Base-by-base conservation (phyloP, 2,888 invertebrate genomes). In the Chrysodeixis includens region DNA sequence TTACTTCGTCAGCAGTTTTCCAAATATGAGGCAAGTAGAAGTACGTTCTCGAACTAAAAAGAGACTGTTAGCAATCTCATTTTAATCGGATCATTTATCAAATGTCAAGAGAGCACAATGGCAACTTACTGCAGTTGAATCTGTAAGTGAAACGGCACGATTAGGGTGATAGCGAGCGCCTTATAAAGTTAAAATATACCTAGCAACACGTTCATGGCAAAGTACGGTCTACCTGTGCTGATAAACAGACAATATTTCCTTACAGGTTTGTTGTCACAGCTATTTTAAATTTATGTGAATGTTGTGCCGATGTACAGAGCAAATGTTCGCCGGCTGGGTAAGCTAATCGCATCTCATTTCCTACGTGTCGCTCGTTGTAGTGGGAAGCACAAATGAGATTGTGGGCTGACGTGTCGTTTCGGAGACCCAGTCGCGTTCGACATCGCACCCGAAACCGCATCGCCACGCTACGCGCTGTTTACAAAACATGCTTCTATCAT, bases 341-440 rank as follows among this genome's bases (percentile, higher is more conserved):
- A 88, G 89, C 88, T 92, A 92, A 91, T 92, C 89, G 88, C 86
- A 88, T 88, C 91, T 91, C 88, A 92, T 92, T 92, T 92, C 92
- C 93, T 89, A 84, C 88, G 78, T 89, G 91, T 92, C 90, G 86
- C 86, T 82, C 85, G 85, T 86, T 88, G 88, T 89, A 88, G 88
- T 88, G 86, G 88, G 86, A 88, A 88, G 86, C 90, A 86, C 87
- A 90, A 92, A 90, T 92, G 91, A 90, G 90, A 91, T 92, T 90
- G 91, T 89, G 87, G 90, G 81, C 80, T 88, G 89, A 87, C 88
- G 84, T 88, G 87, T 86, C 89, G 88, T 88, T 88, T 88, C 87
- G 86, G 87, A 88, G 86, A 87, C 86, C 84, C 84, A 84, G 82
- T 86, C 83, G 76, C 84, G 85, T 85, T 86, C 84, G 84, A 86